phyloP scores from a whole-genome alignment of 2,113 vertebrate genomes.

The Ciconia stormi region DNA sequence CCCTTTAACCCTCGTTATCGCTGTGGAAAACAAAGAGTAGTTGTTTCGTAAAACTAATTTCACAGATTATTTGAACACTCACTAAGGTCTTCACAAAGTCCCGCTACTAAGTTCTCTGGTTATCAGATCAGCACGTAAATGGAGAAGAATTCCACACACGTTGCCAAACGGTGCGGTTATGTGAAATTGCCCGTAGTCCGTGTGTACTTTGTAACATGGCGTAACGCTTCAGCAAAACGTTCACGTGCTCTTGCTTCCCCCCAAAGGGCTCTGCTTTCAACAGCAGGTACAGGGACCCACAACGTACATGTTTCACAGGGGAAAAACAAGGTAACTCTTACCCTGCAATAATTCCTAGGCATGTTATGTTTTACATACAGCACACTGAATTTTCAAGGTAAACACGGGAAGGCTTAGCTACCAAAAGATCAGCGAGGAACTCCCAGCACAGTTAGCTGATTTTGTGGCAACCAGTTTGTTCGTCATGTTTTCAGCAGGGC shows the following conservation, averaged over 20 bases:
- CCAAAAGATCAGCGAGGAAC: rapidly evolving
- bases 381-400: rapidly evolving
- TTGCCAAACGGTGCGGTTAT: rapidly evolving
- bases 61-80: neutral
- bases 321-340: no score
- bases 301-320: rapidly evolving
- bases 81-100: neutral
- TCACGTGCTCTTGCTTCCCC: neutral
- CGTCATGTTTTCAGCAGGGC: neutral
- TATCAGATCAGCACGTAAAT: neutral
- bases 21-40: neutral
- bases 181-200: rapidly evolving
- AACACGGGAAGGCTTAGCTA: neutral
- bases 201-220: rapidly evolving
- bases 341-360: rapidly evolving
- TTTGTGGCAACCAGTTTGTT: no score
- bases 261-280: neutral
- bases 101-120: neutral
- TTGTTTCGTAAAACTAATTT: neutral
- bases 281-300: neutral
- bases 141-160: rapidly evolving
- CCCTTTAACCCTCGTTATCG: neutral
- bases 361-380: rapidly evolving
- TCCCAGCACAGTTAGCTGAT: neutral
- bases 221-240: no score